These are phyloP conservation scores for Mustela lutreola DNA, from an alignment of 2,113 vertebrate genomes.

Conservation along the genomic window DNA sequence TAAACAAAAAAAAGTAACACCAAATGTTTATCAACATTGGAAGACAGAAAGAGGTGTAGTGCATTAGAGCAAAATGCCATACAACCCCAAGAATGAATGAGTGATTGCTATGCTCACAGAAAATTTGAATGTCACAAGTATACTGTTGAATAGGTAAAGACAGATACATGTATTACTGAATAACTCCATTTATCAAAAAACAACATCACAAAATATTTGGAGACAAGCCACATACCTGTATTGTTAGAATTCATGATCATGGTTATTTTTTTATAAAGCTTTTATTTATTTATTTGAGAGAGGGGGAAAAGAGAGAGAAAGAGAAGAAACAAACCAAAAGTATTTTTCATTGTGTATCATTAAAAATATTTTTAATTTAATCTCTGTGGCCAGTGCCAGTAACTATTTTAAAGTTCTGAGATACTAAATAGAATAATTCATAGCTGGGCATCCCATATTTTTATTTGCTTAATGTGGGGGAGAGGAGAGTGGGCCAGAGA, in stretches of 20 bases:
- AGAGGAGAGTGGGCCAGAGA: neutral
- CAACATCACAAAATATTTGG: neutral
- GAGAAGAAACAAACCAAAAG: neutral
- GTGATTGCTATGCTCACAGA: neutral
- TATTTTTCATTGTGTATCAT: neutral
- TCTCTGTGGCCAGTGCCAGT: neutral
- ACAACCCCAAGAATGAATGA: neutral
- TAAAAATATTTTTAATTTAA: conserved; percentile 1
- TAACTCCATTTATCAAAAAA: neutral
- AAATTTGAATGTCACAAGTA: neutral
- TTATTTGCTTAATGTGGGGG: neutral
- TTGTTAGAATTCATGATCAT: neutral
- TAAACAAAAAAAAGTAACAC: neutral
- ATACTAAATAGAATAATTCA: neutral
- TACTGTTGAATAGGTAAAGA: neutral
- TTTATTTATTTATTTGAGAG: no score
- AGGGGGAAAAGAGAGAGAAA: no score
- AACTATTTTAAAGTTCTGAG: neutral
- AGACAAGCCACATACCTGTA: neutral
- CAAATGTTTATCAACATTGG: neutral
- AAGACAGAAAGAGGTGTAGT: neutral
- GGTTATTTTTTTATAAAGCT: no score
- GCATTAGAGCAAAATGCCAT: neutral
- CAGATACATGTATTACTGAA: neutral
- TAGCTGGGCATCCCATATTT: neutral